Evolutionary conservation across 1,140 invertebrate genomes (phyloP).

Genomic region (Xylocopa sonorina): DNA sequence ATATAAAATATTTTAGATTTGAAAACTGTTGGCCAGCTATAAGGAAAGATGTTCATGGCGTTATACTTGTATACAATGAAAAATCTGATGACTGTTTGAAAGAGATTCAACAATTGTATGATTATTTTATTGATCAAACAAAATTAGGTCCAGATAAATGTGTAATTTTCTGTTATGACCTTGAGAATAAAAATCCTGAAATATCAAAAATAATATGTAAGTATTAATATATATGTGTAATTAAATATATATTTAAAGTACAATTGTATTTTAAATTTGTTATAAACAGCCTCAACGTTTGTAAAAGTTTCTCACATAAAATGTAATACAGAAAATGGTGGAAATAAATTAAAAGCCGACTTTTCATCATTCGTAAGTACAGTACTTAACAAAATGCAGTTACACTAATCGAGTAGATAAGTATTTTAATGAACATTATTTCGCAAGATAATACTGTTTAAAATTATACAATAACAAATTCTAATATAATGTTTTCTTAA

Average conservation of each 20-base stretch:
- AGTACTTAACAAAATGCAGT: constrained; percentile 83
- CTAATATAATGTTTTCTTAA: not conserved
- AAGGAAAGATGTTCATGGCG: constrained; percentile 86
- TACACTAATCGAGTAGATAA: constrained; percentile 83
- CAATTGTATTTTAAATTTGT: constrained; percentile 17
- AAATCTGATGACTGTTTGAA: constrained; percentile 83
- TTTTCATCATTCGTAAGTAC: constrained; percentile 86
- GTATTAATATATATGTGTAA: constrained; percentile 46
- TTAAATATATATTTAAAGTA: too few relatives aligned
- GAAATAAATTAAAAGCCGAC: constrained; percentile 85
- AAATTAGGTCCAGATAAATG: constrained; percentile 83
- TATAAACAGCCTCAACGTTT: constrained; percentile 84
- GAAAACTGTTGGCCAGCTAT: constrained; percentile 91
- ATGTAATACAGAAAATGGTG: constrained; percentile 86
- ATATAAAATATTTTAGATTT: constrained; percentile 83
- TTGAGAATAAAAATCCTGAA: constrained; percentile 77
- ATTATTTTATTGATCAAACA: constrained; percentile 87
- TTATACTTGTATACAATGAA: constrained; percentile 89
- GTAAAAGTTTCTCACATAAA: constrained; percentile 85
- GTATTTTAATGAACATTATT: too few relatives aligned
- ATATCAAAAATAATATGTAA: constrained; percentile 71
- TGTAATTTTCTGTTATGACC: constrained; percentile 83
- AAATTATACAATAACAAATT: constrained; percentile 4
- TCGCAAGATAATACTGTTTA: constrained; percentile 65
- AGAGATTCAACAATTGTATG: constrained; percentile 88